These are phyloP conservation scores for Glandiceps talaboti DNA, from an alignment of 53 echinoderm and acorn worm species.

Conservation along the genomic window DNA sequence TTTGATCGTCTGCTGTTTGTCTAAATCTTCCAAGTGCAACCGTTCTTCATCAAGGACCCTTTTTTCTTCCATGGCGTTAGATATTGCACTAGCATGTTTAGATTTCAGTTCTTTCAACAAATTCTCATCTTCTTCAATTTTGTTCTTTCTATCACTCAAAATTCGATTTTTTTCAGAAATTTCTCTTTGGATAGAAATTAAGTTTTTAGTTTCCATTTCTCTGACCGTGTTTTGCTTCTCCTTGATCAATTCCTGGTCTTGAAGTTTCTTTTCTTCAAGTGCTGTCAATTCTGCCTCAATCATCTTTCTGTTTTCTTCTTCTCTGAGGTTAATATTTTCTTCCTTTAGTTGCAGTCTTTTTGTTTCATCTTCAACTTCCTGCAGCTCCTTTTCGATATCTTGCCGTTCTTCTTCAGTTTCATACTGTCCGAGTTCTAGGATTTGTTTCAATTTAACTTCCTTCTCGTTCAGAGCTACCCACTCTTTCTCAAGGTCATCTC, in stretches of 20 bases:
- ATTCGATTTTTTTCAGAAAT: neutral
- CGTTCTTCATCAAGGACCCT: neutral
- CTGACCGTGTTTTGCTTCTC: neutral
- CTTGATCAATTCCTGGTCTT: neutral
- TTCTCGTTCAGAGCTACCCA: constrained; percentile 24
- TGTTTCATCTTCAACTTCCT: constrained; percentile 35
- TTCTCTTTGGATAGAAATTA: neutral
- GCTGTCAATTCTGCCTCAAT: neutral
- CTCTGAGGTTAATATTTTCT: neutral
- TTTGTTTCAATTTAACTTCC: constrained; percentile 11
- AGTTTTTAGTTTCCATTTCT: neutral
- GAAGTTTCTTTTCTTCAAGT: neutral
- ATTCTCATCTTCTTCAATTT: neutral
- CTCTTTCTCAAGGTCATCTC: constrained; percentile 20
- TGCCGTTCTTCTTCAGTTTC: constrained; percentile 21
- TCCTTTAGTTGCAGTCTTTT: neutral
- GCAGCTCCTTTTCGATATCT: constrained; percentile 29
- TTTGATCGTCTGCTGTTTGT: neutral
- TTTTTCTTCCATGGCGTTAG: neutral
- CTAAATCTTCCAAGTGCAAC: neutral
- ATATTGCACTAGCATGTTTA: neutral
- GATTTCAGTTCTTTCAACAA: neutral
- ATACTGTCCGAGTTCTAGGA: constrained; percentile 14
- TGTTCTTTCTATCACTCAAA: neutral
- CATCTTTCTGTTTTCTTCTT: neutral